Evolutionary conservation across 2,888 invertebrate species (phyloP).

Genomic region (Idaea biselata): DNA sequence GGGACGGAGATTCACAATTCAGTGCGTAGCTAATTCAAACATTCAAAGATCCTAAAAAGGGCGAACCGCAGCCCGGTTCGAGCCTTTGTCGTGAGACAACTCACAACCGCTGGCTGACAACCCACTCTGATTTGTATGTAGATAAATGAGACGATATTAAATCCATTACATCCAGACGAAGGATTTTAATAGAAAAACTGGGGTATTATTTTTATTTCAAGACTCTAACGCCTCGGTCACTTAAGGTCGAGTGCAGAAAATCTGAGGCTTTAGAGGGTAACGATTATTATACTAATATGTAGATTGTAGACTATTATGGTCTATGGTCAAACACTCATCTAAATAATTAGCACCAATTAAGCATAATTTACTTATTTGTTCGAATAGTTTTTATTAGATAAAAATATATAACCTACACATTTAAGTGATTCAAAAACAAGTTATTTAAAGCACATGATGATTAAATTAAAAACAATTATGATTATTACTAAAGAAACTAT

Average conservation of each 20-base stretch:
- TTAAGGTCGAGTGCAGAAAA: constrained; percentile 12
- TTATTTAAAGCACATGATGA: too few relatives aligned
- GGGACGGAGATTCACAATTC: constrained; percentile 19
- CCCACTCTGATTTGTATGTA: constrained; percentile 53
- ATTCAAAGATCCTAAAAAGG: constrained; percentile 48
- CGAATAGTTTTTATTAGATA: too few relatives aligned
- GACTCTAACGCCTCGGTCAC: background rate
- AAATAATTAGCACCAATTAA: too few relatives aligned
- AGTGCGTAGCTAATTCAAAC: constrained; percentile 35
- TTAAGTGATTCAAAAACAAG: too few relatives aligned
- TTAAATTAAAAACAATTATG: too few relatives aligned
- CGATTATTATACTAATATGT: background rate
- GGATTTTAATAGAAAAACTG: background rate
- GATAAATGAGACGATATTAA: constrained; percentile 39
- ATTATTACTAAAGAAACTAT: too few relatives aligned
- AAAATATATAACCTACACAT: too few relatives aligned
- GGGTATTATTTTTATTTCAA: background rate
- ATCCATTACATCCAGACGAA: constrained; percentile 1
- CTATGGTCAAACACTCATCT: too few relatives aligned
- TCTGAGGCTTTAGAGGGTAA: constrained; percentile 5
- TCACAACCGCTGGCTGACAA: constrained; percentile 45
- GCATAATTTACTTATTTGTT: too few relatives aligned
- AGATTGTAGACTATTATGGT: too few relatives aligned
- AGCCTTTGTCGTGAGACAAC: constrained; percentile 46
- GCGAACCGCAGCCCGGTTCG: constrained; percentile 17